Percentiles rank a stretch among this genome's conserved stretches.
Conservation (phyloP, 2,797 vertebrate genomes). For the Cynodonichthys magdalenae region DNA sequence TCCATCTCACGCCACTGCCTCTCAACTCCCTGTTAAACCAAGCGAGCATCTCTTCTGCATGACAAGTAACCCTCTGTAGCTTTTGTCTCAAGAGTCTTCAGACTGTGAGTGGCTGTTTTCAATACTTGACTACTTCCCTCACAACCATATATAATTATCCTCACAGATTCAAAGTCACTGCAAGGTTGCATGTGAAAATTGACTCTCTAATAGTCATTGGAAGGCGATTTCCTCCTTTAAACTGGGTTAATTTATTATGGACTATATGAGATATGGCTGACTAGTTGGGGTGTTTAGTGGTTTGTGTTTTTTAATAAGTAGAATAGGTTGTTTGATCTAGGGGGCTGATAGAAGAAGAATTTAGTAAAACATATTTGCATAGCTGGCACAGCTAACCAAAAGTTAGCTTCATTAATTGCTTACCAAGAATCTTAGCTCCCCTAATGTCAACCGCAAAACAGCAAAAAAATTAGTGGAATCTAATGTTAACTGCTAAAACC, state of each 20-base stretch:
- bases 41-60: conserved; percentile 61
- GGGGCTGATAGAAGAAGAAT: conserved; percentile 4
- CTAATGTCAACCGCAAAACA: too few relatives aligned
- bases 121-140: conserved; percentile 64
- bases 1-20: conserved; percentile 42
- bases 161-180: conserved; percentile 63
- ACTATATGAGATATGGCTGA: conserved; percentile 25
- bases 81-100: conserved; percentile 67
- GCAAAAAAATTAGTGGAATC: too few relatives aligned
- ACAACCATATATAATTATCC: conserved; percentile 69
- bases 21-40: conserved; percentile 50
- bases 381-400: too few relatives aligned
- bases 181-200: conserved; percentile 67
- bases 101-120: conserved; percentile 61
- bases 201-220: conserved; percentile 48
- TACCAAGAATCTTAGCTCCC: too few relatives aligned
- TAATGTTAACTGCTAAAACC: too few relatives aligned
- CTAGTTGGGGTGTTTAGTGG: conserved; percentile 2
- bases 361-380: background rate
- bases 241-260: conserved; percentile 49
- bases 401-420: too few relatives aligned
- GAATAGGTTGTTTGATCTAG: conserved; percentile 4
- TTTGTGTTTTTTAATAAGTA: conserved; percentile 43
- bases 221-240: conserved; percentile 26
- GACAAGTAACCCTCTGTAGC: conserved; percentile 65